A percentile compares a stretch with the other conserved stretches of the same genome.
Conservation (phyloP, 2,113 vertebrate species). For the Trichomycterus rosablanca region DNA sequence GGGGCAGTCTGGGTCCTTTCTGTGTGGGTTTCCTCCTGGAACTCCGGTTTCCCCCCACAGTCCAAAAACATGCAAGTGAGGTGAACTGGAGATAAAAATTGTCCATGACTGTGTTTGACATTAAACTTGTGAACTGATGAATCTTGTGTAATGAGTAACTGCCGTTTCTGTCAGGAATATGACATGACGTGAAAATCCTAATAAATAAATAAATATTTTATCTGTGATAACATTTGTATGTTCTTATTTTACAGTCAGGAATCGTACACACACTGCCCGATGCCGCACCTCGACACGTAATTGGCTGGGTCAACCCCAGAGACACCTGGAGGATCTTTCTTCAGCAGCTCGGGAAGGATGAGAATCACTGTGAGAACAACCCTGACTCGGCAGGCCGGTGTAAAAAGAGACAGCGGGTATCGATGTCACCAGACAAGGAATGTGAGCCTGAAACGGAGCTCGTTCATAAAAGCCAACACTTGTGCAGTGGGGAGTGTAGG, state of each 20-base stretch:
- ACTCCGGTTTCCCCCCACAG: too few species aligned
- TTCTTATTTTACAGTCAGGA: conserved; percentile 41
- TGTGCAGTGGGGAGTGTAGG: conserved; percentile 9
- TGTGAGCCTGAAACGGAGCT: conserved; percentile 6
- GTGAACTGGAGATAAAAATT: too few species aligned
- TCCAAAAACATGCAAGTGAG: too few species aligned
- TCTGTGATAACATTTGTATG: too few species aligned
- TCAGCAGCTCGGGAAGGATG: conserved; percentile 53
- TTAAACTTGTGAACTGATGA: too few species aligned
- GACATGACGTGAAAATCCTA: too few species aligned
- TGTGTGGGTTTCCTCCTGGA: too few species aligned
- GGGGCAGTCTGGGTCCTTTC: too few species aligned
- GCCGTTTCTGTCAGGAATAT: too few species aligned
- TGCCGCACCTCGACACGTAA: conserved; percentile 64
- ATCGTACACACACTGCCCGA: conserved; percentile 15
- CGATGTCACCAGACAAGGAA: conserved; percentile 25
- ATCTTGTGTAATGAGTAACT: too few species aligned
- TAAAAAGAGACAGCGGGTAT: conserved; percentile 52
- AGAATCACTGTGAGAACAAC: conserved; percentile 9
- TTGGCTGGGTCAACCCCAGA: conserved; percentile 71
- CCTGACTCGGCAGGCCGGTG: conserved; percentile 28
- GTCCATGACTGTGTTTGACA: too few species aligned
- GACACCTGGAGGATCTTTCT: conserved; percentile 73
- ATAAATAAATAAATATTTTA: too few species aligned
- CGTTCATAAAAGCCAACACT: conserved; percentile 15